Conservation (phyloP, 1,140 invertebrate species). For the Rhopalosiphum maidis region DNA sequence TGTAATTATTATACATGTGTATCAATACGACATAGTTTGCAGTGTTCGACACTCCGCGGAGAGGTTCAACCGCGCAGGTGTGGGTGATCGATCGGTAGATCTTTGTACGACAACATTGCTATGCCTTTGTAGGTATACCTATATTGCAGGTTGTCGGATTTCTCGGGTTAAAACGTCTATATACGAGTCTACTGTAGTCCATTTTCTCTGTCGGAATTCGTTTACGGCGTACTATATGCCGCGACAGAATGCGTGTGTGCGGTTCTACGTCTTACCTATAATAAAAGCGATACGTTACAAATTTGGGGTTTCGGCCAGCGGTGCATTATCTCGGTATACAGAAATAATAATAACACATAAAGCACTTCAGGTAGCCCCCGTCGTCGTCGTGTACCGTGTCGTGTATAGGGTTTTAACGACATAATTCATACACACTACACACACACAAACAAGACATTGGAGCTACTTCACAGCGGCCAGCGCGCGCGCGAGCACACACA, state of each 20-base stretch:
- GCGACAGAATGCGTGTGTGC: neutral
- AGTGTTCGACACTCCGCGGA: neutral
- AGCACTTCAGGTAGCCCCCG: slow-evolving; percentile 30
- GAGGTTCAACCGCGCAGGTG: neutral
- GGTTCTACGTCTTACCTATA: neutral
- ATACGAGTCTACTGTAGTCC: neutral
- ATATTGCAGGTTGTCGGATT: neutral
- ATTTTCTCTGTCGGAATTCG: slow-evolving; percentile 10
- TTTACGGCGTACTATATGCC: neutral
- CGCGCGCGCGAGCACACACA: too few relatives aligned
- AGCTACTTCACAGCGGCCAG: neutral
- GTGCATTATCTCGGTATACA: neutral
- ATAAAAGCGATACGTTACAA: slow-evolving; percentile 30
- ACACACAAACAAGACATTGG: neutral
- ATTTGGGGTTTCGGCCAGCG: slow-evolving; percentile 26
- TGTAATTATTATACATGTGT: neutral
- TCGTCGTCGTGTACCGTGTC: neutral
- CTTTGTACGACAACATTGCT: neutral
- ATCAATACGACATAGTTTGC: neutral
- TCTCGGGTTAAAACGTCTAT: neutral
- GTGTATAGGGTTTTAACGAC: slow-evolving; percentile 45
- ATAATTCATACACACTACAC: slow-evolving; percentile 34
- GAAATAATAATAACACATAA: neutral
- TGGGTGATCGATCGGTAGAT: neutral
- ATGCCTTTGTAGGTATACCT: too few relatives aligned